Percentiles rank a stretch among this genome's conserved stretches.
Evolutionary conservation across 2,113 vertebrate species (phyloP).

Genomic region (Isichthys henryi): DNA sequence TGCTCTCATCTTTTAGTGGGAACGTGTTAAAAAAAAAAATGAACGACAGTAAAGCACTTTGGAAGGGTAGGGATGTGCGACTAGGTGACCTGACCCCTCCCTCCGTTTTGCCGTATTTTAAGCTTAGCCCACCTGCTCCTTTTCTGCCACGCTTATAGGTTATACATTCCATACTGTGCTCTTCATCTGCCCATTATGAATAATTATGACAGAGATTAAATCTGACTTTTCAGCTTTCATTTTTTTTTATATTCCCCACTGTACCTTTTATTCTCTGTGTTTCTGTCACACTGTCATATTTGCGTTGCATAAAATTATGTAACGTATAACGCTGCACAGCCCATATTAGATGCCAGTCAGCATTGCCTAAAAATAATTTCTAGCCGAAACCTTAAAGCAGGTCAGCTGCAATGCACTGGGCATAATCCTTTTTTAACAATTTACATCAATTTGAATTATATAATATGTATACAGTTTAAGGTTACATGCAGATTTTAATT

Average conservation of each 20-base stretch:
- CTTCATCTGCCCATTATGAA: neutral
- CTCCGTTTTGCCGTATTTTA: neutral
- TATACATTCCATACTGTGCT: neutral
- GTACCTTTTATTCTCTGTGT: neutral
- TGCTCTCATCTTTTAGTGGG: neutral
- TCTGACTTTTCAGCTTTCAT: neutral
- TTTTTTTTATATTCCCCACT: neutral
- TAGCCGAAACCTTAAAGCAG: neutral
- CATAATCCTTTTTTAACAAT: slow-evolving; percentile 5
- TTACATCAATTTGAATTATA: neutral
- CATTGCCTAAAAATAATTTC: neutral
- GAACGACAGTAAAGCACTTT: neutral
- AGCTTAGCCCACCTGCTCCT: neutral
- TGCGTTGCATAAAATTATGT: neutral
- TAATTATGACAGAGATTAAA: neutral
- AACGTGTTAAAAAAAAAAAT: neutral
- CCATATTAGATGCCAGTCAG: neutral
- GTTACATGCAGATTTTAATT: neutral
- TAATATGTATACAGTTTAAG: neutral
- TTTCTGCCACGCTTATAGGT: neutral
- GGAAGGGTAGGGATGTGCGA: neutral
- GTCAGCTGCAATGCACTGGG: neutral
- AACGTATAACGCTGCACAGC: neutral
- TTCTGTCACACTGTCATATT: neutral
- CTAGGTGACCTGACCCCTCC: neutral